Conservation (phyloP, 1,140 invertebrate genomes). For the Cydia amplana region DNA sequence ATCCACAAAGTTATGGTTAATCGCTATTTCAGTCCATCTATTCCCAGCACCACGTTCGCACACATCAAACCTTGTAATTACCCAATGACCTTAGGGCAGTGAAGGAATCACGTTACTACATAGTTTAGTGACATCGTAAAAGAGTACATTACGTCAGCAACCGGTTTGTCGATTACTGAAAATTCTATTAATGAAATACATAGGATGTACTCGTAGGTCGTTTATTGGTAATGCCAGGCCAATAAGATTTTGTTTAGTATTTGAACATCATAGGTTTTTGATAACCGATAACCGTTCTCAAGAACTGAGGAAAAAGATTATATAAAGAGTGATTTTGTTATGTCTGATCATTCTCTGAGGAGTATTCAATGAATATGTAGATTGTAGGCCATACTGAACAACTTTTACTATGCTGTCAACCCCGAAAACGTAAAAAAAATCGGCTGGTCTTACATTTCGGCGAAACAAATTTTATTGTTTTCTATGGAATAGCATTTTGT, state of each 20-base stretch:
- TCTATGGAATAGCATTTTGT: too few relatives aligned
- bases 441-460: too few relatives aligned
- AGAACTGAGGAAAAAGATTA: too few relatives aligned
- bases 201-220: not conserved
- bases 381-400: too few relatives aligned
- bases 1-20: constrained; percentile 11
- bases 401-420: too few relatives aligned
- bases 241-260: not conserved
- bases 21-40: constrained; percentile 7
- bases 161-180: not conserved
- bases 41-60: constrained; percentile 13
- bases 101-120: constrained; percentile 7
- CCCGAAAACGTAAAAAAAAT: too few relatives aligned
- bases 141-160: constrained; percentile 7
- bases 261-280: too few relatives aligned
- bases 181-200: not conserved
- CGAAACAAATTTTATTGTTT: too few relatives aligned
- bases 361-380: too few relatives aligned
- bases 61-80: constrained; percentile 29
- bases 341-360: too few relatives aligned
- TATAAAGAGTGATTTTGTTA: too few relatives aligned
- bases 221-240: not conserved
- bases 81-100: constrained; percentile 25
- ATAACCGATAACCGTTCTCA: too few relatives aligned
- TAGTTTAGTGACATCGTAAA: constrained; percentile 27